Base-by-base conservation (phyloP, 2,113 vertebrate species). In the Poecilia latipinna region DNA sequence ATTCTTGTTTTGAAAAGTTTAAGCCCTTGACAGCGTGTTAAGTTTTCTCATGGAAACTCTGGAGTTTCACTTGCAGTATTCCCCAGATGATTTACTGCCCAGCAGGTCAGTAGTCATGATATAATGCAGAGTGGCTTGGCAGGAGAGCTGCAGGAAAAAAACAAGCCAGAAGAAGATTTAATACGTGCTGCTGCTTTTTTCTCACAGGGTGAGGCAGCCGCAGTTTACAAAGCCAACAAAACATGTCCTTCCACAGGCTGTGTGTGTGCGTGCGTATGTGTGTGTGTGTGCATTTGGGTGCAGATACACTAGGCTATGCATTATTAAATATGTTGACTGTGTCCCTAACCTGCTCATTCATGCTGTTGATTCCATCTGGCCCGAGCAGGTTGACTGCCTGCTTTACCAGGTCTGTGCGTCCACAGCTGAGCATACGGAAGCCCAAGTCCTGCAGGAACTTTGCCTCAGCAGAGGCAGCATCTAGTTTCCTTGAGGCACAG, bases 351-450 rank as follows among this genome's bases (percentile, higher is more conserved):
- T 99, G 98, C 86, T 99, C 98, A 24, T 97, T 99, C 96, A 95
- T 96, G 94, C 96, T 97, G 95, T 99, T 99, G 93, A 99, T 97
- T 37, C 98, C 98, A 39, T 98, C 96, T 0, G 96, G 96, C 3
- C 98, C 98, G 65, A 99, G 95, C 84, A 99, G 93, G 78, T 96
- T 96, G 88, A 97, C 96, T 1, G 98, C 98, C 89, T 99, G 98
- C 84, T 98, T 98, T 79, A 99, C 98, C 84, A 99, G 92, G 91
- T 99, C 98, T 0, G 98, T 99, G 80, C 98, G 95, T 65, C 98
- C 98, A 3, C 98, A 99, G 94, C 97, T 99, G 84, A 99, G 95
- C 98, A 99, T 99, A 54, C 97, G 96, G 91, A 99, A 99, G n/a
- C 98, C 98, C 86, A 99, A 92, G 88, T 99, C 97, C 86, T 99